These are phyloP conservation scores for Heterocephalus glaber DNA, from an alignment of 2,113 vertebrate genomes.

Conservation along the genomic window DNA sequence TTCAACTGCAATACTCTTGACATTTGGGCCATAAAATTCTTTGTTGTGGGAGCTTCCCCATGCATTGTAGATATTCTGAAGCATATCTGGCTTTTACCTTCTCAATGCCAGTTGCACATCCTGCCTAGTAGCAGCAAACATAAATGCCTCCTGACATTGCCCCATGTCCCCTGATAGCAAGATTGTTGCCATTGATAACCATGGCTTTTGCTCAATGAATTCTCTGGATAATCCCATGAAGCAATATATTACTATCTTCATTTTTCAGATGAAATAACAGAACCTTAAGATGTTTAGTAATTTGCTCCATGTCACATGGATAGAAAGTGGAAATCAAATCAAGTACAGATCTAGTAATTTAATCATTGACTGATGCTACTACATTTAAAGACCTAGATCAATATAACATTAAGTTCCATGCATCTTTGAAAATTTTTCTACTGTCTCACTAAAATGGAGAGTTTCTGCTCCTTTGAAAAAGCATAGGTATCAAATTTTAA, in stretches of 20 bases:
- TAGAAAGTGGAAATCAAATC: constrained; percentile 32
- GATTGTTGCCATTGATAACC: background rate
- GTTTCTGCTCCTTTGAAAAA: background rate
- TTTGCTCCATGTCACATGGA: constrained; percentile 2
- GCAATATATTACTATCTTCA: background rate
- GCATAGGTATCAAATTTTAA: background rate
- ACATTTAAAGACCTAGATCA: background rate
- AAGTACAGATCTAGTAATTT: constrained; percentile 13
- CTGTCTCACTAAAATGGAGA: background rate
- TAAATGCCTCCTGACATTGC: background rate
- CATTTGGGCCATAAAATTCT: background rate
- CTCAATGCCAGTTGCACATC: background rate
- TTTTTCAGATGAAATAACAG: constrained; percentile 35
- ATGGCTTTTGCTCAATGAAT: background rate
- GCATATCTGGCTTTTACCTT: background rate
- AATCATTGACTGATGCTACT: background rate
- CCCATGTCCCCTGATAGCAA: background rate
- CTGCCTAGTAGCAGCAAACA: background rate
- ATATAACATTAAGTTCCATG: background rate
- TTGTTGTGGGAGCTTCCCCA: background rate
- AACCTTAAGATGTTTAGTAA: constrained; percentile 30
- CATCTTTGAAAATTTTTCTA: background rate
- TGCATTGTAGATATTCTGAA: background rate
- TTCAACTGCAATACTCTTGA: background rate
- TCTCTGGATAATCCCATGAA: constrained; percentile 35